These are phyloP conservation scores for Lutraria lutraria DNA, from an alignment of 2,888 invertebrate genomes.

Conservation along the genomic window DNA sequence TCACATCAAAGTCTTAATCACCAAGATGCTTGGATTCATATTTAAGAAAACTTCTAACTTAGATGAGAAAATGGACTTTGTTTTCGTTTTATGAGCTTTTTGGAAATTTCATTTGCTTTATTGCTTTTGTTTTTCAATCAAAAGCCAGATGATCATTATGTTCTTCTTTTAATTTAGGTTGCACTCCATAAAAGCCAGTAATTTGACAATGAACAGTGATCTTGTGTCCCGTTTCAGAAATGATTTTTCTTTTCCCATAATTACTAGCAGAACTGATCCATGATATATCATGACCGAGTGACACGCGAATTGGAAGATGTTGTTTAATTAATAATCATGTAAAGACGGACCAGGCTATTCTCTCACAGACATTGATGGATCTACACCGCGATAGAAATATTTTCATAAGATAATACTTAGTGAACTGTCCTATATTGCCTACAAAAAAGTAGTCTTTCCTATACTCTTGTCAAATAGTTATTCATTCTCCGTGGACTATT, in stretches of 20 bases:
- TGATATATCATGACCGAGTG: slow-evolving; percentile 57
- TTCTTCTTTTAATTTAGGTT: slow-evolving; percentile 60
- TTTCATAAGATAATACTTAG: not conserved
- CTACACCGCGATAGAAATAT: not conserved
- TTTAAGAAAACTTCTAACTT: slow-evolving; percentile 55
- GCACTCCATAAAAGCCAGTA: slow-evolving; percentile 57
- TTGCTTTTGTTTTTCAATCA: slow-evolving; percentile 66
- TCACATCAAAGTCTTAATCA: slow-evolving; percentile 63
- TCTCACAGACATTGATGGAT: not conserved
- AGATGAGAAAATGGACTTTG: slow-evolving; percentile 65
- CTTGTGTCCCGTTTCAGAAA: slow-evolving; percentile 63
- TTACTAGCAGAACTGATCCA: slow-evolving; percentile 59
- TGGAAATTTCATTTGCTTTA: slow-evolving; percentile 65
- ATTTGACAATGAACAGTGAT: slow-evolving; percentile 50
- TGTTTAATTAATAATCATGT: slow-evolving; percentile 53
- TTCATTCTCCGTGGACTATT: too few relatives aligned
- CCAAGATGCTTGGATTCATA: slow-evolving; percentile 65
- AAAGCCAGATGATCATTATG: slow-evolving; percentile 59
- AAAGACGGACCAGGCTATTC: slow-evolving; percentile 32
- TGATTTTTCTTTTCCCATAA: slow-evolving; percentile 66
- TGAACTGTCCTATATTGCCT: not conserved
- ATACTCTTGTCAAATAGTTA: too few relatives aligned
- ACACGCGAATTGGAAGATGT: slow-evolving; percentile 53
- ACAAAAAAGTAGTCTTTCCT: too few relatives aligned
- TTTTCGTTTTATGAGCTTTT: slow-evolving; percentile 63